These are phyloP conservation scores for Drosophila suboccidentalis DNA, from an alignment of 2,888 invertebrate genomes.

Conservation along the genomic window DNA sequence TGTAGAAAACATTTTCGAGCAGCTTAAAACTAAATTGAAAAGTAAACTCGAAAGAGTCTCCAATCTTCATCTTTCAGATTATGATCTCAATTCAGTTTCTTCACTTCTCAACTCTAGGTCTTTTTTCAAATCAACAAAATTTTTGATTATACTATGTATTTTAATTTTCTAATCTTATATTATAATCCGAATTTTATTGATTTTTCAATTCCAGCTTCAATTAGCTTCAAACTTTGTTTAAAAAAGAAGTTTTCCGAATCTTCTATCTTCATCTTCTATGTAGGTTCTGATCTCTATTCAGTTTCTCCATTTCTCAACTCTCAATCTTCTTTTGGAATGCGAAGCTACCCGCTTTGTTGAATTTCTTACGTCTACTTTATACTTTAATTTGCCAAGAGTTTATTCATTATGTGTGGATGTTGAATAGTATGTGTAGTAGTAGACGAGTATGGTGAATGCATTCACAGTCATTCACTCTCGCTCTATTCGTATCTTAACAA, in stretches of 20 bases:
- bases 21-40: too few species aligned
- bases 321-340: background rate
- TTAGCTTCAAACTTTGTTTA: too few species aligned
- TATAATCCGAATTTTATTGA: too few species aligned
- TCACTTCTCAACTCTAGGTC: background rate
- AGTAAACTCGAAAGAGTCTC: too few species aligned
- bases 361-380: constrained; percentile 9
- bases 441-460: constrained; percentile 37
- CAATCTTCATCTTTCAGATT: too few species aligned
- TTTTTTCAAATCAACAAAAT: background rate
- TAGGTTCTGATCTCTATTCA: too few species aligned
- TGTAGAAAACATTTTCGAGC: too few species aligned
- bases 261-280: too few species aligned
- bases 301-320: background rate
- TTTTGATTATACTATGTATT: too few species aligned
- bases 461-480: constrained; percentile 11
- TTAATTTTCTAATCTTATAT: too few species aligned
- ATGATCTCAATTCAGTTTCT: background rate
- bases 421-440: constrained; percentile 25
- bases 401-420: constrained; percentile 57
- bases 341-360: background rate
- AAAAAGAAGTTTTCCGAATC: too few species aligned
- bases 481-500: constrained; percentile 39
- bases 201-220: too few species aligned
- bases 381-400: constrained; percentile 61